Percentiles rank a stretch among this genome's conserved stretches.
Conservation (phyloP, 1,140 invertebrate species). For the Drosophila sechellia region DNA sequence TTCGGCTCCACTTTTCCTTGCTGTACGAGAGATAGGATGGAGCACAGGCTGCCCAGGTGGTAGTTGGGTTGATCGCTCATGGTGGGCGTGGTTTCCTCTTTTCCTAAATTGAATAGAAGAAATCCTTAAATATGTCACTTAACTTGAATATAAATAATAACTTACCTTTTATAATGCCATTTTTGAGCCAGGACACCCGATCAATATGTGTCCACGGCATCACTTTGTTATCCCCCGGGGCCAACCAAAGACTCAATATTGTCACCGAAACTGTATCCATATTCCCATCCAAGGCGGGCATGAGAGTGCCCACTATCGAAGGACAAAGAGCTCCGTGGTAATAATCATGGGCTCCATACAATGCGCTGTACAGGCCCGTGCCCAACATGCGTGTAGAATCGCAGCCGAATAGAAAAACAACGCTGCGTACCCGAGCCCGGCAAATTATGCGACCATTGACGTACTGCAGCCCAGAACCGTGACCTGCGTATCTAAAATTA, state of each 20-base stretch:
- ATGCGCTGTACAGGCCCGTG: conserved; percentile 68
- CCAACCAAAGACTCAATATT: conserved; percentile 68
- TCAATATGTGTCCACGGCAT: conserved; percentile 74
- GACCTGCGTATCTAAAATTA: conserved; percentile 70
- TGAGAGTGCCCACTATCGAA: conserved; percentile 72
- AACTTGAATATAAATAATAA: background rate
- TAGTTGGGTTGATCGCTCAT: conserved; percentile 41
- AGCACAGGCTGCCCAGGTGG: conserved; percentile 66
- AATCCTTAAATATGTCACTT: background rate
- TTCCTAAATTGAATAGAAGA: background rate
- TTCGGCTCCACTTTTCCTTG: conserved; percentile 56
- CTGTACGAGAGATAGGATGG: conserved; percentile 63
- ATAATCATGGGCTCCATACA: conserved; percentile 77
- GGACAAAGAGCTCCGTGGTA: conserved; percentile 79
- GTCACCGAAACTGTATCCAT: conserved; percentile 70
- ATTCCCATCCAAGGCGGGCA: conserved; percentile 75
- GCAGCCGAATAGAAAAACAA: conserved; percentile 81
- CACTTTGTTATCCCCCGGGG: conserved; percentile 45
- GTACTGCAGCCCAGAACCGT: conserved; percentile 79
- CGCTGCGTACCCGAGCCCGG: conserved; percentile 57
- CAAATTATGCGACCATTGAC: conserved; percentile 64
- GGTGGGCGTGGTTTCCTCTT: background rate
- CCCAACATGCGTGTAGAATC: conserved; percentile 74
- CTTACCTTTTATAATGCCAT: conserved; percentile 65
- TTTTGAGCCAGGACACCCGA: conserved; percentile 55